Conservation (phyloP, 2,888 invertebrate species). For the Pimpla rufipes region DNA sequence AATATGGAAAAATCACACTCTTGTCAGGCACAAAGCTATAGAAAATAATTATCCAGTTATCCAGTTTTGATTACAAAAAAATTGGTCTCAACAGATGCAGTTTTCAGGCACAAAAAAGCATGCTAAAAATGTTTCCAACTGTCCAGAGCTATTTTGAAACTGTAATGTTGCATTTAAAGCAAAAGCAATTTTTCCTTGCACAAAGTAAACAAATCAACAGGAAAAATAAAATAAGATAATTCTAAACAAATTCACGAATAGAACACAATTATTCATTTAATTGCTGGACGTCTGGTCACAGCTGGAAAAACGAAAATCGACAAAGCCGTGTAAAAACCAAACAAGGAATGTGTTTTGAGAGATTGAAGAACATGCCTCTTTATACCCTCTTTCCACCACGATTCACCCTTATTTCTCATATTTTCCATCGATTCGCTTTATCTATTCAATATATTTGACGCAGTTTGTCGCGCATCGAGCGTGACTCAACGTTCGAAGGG, state of each 20-base stretch:
- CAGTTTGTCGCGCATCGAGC: slow-evolving; percentile 6
- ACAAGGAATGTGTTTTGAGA: slow-evolving; percentile 30
- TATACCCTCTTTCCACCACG: slow-evolving; percentile 67
- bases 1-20: slow-evolving; percentile 23
- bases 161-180: no score
- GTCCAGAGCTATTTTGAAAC: no score
- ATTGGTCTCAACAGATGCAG: no score
- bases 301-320: slow-evolving; percentile 26
- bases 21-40: slow-evolving; percentile 22
- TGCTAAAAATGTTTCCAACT: no score
- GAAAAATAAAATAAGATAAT: slow-evolving; percentile 1
- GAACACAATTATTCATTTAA: neutral
- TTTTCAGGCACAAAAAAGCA: no score
- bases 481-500: slow-evolving; percentile 45
- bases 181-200: neutral
- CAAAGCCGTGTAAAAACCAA: slow-evolving; percentile 34
- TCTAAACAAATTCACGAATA: slow-evolving; percentile 22
- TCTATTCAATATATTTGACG: slow-evolving; percentile 59
- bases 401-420: slow-evolving; percentile 64
- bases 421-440: slow-evolving; percentile 60
- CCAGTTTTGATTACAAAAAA: neutral
- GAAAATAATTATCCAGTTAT: slow-evolving; percentile 16
- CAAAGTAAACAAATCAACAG: neutral
- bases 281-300: neutral
- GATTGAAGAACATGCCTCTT: slow-evolving; percentile 64